Evolutionary conservation across 2,888 invertebrate genomes (phyloP), one percentile per base, ranked within the genome.

Genomic region (Acanthoscelides obtectus): DNA sequence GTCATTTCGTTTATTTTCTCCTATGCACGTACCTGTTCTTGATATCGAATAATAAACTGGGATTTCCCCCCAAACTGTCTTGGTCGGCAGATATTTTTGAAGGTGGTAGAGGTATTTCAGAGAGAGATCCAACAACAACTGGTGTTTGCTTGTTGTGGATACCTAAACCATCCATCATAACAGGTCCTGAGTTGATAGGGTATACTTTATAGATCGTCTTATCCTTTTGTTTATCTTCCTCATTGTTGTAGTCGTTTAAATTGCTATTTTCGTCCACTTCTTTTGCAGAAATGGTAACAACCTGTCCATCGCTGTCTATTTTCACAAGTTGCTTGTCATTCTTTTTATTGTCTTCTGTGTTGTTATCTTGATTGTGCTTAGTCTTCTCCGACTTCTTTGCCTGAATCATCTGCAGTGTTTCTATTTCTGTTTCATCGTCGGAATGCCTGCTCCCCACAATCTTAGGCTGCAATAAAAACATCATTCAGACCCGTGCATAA

Each of bases 381-480:
- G 82, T 2, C 80, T 81, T 79, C 64, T 83, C 81, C 17, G 86
- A 81, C 73, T 86, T 84, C 78, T 88, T 86, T 0, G 88, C 87
- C 79, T 92, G 91, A 67, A 92, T 87, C 92, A 92, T 92, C 84
- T 92, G 92, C 45, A 92, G 81, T 0, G 92, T 91, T 17, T 91
- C 88, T 0, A 92, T 88, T 73, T 87, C 86, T 0, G 88, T 88
- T 4, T 88, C 88, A 22, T 88, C 87, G 64, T 82, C 80, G 0
- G 84, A 78, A 8, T 81, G 84, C 75, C 86, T 83, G 70, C 87
- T 87, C 17, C 8, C 45, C 12, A 45, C 17, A 12, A 45, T 45
- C 17, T 45, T 45, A 12, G 45, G 45, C 45, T 45, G 17, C 3
- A 12, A 45, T 12, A 6, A 45, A 45, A 12, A 45, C 45, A 45